Evolutionary conservation across 2,888 invertebrate species (phyloP), one percentile per base, ranked within the genome.

Genomic region (Chrysolina americana): DNA sequence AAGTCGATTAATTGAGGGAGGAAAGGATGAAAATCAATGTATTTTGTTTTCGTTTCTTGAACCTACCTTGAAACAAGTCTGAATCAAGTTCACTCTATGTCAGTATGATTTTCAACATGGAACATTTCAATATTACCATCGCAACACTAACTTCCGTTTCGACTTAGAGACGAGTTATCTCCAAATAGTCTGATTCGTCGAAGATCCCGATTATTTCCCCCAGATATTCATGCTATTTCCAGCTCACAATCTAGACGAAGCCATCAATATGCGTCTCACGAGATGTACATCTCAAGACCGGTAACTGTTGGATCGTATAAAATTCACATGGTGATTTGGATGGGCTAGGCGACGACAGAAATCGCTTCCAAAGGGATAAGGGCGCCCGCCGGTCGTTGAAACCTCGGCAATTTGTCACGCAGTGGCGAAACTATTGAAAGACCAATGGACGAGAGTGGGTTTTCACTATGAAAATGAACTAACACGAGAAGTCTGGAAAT

Each of bases 191-290:
- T 13, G 59, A 59, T 59, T 59, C 59, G 9, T n/a, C n/a, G 59
- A 36, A 59, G 59, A 59, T 59, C 28, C 36, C n/a, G 59, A 59
- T 59, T 59, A 36, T 59, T 13, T 36, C 59, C 23, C 36, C 3
- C 1, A 15, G 28, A n/a, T 28, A 59, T 59, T 59, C 9, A 5
- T 41, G 13, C 36, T 44, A 41, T 56, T 70, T 53, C 36, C 63
- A 41, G n/a, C 28, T 21, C n/a, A 21, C 19, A 15, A 53, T 53
- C 63, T 13, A 6, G 21, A 64, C 63, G 50, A 15, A 41, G 70
- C 63, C 71, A 79, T 77, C 74, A 74, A 75, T 78, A 79, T 79
- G 73, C 79, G 69, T 75, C 76, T 74, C 79, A 78, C 79, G 78
- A 71, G 59, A 53, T 44, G 65, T 50, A 63, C 74, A 68, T 71